phyloP scores from a whole-genome alignment of 2,113 vertebrate genomes.

The Trichechus manatus region DNA sequence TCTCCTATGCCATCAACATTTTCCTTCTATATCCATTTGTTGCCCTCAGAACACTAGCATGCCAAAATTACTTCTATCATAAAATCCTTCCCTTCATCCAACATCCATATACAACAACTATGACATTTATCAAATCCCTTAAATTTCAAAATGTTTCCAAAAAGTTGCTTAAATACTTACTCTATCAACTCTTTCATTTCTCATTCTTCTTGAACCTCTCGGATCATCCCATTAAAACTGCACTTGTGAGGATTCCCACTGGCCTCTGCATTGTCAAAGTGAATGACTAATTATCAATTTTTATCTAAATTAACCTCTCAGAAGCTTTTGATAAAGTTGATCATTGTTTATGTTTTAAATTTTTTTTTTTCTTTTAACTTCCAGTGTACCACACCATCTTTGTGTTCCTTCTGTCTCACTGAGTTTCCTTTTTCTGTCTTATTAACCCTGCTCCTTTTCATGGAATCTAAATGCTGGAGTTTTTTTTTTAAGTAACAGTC shows the following conservation, averaged over 20 bases:
- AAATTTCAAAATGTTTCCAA: not conserved
- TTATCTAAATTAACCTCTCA: not conserved
- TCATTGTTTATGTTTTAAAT: not conserved
- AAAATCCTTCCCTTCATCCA: not conserved
- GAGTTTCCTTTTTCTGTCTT: not conserved
- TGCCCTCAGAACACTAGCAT: not conserved
- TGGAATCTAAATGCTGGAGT: too few species aligned
- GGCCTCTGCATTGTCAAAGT: not conserved
- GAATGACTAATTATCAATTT: not conserved
- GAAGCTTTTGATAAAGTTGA: not conserved
- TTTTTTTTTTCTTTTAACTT: too few species aligned
- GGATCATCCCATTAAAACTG: not conserved
- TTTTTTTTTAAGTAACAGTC: too few species aligned
- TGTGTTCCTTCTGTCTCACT: not conserved
- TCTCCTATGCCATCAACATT: not conserved
- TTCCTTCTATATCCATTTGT: not conserved
- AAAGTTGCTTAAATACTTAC: not conserved
- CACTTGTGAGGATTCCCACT: not conserved
- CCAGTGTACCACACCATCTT: not conserved
- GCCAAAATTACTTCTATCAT: not conserved
- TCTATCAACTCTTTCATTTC: not conserved
- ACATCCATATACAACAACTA: not conserved
- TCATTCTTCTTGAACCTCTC: not conserved
- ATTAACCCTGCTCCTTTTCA: not conserved
- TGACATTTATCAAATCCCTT: not conserved